Evolutionary conservation across 2,113 vertebrate species (phyloP).

Genomic region (Rhabdornis inornatus): DNA sequence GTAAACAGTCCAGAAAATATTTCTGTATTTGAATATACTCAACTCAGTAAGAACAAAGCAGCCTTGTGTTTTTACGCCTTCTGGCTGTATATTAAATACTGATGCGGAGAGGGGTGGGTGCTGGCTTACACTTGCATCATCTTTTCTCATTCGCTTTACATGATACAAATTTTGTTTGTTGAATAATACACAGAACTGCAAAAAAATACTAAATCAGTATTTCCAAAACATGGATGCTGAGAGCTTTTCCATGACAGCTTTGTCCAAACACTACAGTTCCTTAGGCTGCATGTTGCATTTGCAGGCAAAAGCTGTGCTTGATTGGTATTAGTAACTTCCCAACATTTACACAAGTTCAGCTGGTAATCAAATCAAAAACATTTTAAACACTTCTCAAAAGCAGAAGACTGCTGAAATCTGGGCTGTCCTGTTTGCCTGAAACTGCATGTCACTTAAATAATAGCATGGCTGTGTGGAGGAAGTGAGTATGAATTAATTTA

Average conservation of each 20-base stretch:
- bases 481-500: neutral
- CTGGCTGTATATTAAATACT: neutral
- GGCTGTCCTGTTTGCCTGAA: neutral
- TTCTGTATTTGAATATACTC: neutral
- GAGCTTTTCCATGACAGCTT: neutral
- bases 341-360: neutral
- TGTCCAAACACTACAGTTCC: neutral
- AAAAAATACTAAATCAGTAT: neutral
- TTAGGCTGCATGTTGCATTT: neutral
- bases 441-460: neutral
- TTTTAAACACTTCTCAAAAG: neutral
- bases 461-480: neutral
- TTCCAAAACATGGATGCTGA: neutral
- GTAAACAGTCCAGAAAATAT: neutral
- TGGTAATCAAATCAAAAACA: neutral
- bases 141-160: neutral
- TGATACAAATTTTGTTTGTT: neutral
- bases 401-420: neutral
- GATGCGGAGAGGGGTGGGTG: conserved; percentile 3
- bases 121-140: neutral
- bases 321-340: neutral
- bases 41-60: neutral
- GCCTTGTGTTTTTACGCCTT: neutral
- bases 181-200: neutral
- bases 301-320: neutral